Conservation (phyloP, 2,113 vertebrate species). For the Isichthys henryi region DNA sequence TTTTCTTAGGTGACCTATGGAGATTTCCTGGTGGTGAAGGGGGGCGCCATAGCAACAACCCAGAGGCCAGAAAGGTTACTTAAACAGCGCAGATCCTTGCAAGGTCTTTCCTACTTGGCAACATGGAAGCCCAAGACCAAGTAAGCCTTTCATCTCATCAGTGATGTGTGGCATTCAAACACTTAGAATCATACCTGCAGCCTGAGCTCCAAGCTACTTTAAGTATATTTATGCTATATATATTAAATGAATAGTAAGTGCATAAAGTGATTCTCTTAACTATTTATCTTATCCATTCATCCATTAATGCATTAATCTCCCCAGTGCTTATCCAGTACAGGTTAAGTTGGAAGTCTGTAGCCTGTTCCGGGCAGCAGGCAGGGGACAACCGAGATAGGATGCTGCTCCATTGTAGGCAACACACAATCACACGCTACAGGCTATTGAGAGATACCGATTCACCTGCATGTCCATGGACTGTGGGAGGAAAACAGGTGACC, state of each 20-base stretch:
- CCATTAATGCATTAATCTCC: background rate
- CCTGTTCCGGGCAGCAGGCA: background rate
- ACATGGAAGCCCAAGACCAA: conserved; percentile 43
- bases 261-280: background rate
- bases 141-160: conserved; percentile 34
- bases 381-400: background rate
- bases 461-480: background rate
- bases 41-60: conserved; percentile 34
- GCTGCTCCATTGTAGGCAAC: background rate
- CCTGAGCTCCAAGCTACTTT: background rate
- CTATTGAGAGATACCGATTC: background rate
- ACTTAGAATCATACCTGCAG: background rate
- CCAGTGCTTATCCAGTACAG: background rate
- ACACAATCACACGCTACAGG: background rate
- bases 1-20: conserved; percentile 38
- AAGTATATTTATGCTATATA: background rate
- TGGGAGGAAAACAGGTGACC: background rate
- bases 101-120: conserved; percentile 32
- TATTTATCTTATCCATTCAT: background rate
- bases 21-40: conserved; percentile 49
- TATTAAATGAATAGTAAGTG: background rate
- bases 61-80: conserved; percentile 16
- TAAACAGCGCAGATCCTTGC: conserved; percentile 26
- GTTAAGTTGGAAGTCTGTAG: background rate
- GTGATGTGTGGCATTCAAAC: background rate